Evolutionary conservation across 2,888 invertebrate genomes (phyloP).

Genomic region (Cremastinae sp.): DNA sequence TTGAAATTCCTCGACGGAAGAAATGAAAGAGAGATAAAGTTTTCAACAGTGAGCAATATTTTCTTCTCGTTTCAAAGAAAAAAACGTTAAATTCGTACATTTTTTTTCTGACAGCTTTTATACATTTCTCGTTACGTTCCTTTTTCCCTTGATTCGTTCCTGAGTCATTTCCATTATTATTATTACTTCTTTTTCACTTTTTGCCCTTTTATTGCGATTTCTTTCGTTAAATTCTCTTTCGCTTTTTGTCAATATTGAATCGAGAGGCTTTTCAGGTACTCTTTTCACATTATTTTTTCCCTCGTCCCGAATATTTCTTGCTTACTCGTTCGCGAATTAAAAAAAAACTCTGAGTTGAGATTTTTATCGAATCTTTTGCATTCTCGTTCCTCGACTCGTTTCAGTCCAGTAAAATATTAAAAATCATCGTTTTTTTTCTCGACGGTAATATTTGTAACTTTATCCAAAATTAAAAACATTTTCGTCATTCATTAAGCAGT

Average conservation of each 20-base stretch:
- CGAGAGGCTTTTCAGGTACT: constrained; percentile 74
- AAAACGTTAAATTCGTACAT: constrained; percentile 36
- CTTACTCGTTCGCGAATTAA: not conserved
- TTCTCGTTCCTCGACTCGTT: too few species aligned
- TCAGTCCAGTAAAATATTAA: too few species aligned
- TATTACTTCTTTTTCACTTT: constrained; percentile 23
- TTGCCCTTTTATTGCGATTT: constrained; percentile 47
- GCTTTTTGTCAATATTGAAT: constrained; percentile 68
- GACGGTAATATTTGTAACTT: too few species aligned
- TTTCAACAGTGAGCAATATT: not conserved
- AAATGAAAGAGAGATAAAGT: too few species aligned
- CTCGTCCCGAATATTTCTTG: constrained; percentile 2
- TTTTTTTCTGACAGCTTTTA: constrained; percentile 64
- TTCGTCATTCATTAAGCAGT: too few species aligned
- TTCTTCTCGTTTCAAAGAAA: not conserved
- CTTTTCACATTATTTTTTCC: constrained; percentile 50
- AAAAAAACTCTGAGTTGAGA: not conserved
- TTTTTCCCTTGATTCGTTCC: constrained; percentile 66
- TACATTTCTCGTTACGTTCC: too few species aligned
- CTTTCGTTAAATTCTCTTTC: constrained; percentile 46
- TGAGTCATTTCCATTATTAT: constrained; percentile 66
- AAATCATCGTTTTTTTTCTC: too few species aligned
- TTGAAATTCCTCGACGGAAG: not conserved
- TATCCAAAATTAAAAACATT: too few species aligned
- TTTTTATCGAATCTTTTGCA: constrained; percentile 4